Percentiles rank a stretch among this genome's conserved stretches.
These are phyloP conservation scores for Lasioglossum pauxillum DNA, from an alignment of 2,888 invertebrate genomes.

Conservation along the genomic window DNA sequence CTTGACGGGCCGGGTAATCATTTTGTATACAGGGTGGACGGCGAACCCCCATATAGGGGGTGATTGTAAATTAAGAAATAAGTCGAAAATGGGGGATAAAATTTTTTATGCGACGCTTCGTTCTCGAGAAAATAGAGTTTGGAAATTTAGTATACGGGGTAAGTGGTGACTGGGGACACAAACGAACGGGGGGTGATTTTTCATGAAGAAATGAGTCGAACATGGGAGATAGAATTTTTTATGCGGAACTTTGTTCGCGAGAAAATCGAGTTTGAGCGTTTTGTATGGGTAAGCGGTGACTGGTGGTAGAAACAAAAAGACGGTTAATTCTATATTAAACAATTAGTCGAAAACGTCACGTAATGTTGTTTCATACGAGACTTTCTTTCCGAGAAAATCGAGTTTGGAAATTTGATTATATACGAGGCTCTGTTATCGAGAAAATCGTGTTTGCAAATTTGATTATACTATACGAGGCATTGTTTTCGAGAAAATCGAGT, in stretches of 20 bases:
- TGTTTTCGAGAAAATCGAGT: too few species aligned
- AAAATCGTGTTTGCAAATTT: too few species aligned
- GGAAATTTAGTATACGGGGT: background rate
- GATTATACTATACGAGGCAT: too few species aligned
- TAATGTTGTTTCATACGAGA: too few species aligned
- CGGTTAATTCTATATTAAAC: too few species aligned
- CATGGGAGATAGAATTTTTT: background rate
- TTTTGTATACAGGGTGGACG: constrained; percentile 17
- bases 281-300: background rate
- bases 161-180: background rate
- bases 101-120: background rate
- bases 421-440: too few species aligned
- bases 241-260: background rate
- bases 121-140: background rate
- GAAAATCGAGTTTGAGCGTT: constrained; percentile 1
- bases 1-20: constrained; percentile 26
- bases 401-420: too few species aligned
- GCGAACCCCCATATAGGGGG: too few species aligned
- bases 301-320: too few species aligned
- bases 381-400: too few species aligned
- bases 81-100: background rate
- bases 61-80: background rate
- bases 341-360: too few species aligned
- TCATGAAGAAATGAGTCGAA: background rate
- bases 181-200: background rate